These are phyloP conservation scores for Willowsia nigromaculata DNA, from an alignment of 2,888 invertebrate genomes.

Conservation along the genomic window DNA sequence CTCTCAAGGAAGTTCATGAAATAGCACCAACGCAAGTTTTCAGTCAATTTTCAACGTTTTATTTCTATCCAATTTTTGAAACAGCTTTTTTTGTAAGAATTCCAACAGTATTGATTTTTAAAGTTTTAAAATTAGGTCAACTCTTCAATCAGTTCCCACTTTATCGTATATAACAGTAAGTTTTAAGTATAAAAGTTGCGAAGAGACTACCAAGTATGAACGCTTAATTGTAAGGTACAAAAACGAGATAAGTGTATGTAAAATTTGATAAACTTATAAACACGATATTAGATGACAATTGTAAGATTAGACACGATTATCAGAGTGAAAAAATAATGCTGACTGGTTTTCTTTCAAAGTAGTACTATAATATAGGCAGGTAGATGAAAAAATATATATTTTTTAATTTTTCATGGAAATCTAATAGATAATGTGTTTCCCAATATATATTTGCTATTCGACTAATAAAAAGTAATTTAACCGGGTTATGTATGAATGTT, in stretches of 20 bases:
- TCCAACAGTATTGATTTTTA: background rate
- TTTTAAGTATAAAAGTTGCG: background rate
- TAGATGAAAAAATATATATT: conserved; percentile 22
- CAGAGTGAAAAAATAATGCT: conserved; percentile 61
- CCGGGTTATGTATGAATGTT: background rate
- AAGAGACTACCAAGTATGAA: background rate
- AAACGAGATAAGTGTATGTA: conserved; percentile 6
- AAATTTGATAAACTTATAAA: conserved; percentile 11
- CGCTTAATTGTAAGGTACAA: conserved; percentile 5
- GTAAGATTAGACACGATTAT: conserved; percentile 6
- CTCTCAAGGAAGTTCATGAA: background rate
- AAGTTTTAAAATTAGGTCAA: background rate
- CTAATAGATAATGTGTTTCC: background rate
- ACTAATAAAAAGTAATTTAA: background rate
- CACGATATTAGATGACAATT: conserved; percentile 32
- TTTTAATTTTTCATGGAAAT: background rate
- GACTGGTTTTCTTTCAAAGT: conserved; percentile 30
- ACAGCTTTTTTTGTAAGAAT: background rate
- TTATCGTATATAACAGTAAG: background rate
- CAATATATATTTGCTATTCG: background rate
- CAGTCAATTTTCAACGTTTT: conserved; percentile 21
- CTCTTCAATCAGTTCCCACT: background rate
- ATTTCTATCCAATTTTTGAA: background rate
- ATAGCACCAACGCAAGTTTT: conserved; percentile 21
- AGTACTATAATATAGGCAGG: background rate